Evolutionary conservation across 2,113 vertebrate genomes (phyloP).

Genomic region (Peromyscus maniculatus): DNA sequence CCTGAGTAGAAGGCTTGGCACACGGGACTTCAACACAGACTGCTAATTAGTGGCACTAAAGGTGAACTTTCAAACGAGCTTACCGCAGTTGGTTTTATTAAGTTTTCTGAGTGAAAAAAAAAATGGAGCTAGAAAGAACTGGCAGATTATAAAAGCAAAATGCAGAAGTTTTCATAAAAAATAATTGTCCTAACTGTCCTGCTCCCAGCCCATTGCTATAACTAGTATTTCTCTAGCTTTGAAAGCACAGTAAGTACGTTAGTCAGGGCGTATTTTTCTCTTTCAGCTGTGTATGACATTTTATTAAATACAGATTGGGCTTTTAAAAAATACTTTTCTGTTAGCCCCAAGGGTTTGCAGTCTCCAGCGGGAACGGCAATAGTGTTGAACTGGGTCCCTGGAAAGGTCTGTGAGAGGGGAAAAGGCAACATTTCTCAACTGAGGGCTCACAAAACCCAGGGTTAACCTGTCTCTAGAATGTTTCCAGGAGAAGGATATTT

Average conservation of each 20-base stretch:
- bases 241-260: neutral
- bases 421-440: neutral
- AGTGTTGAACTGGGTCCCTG: neutral
- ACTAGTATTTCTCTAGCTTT: neutral
- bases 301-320: neutral
- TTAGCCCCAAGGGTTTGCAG: neutral
- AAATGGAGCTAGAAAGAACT: neutral
- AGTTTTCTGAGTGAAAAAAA: neutral
- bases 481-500: neutral
- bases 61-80: neutral
- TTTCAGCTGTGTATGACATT: neutral
- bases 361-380: neutral
- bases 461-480: neutral
- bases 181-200: rapidly evolving
- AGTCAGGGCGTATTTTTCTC: neutral
- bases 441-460: neutral
- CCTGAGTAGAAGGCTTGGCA: neutral
- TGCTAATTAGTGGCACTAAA: neutral
- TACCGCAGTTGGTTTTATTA: neutral
- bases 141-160: neutral
- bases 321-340: neutral
- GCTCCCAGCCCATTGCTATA: rapidly evolving
- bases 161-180: neutral
- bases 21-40: neutral
- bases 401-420: neutral